Evolutionary conservation across 2,888 invertebrate genomes (phyloP).

Genomic region (Tetropium fuscum): DNA sequence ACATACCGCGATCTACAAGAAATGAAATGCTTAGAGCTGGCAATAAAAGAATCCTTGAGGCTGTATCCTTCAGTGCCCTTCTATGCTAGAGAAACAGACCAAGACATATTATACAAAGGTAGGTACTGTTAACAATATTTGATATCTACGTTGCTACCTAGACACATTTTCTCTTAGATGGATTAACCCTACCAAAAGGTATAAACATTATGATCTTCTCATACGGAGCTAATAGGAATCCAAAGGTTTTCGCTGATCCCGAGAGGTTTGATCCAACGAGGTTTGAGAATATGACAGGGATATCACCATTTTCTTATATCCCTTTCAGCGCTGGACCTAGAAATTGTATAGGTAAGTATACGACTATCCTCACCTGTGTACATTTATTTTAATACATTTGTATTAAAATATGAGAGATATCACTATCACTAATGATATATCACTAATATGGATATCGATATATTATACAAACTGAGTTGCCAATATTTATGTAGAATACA

Average conservation of each 20-base stretch:
- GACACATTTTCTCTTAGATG: slow-evolving; percentile 50
- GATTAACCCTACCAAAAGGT: slow-evolving; percentile 57
- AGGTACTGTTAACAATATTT: not conserved
- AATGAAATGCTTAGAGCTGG: slow-evolving; percentile 49
- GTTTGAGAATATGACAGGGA: slow-evolving; percentile 63
- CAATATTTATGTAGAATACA: no score
- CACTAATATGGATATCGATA: no score
- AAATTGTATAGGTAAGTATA: slow-evolving; percentile 66
- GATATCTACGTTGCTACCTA: no score
- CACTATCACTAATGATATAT: no score
- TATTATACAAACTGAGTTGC: no score
- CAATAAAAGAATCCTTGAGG: slow-evolving; percentile 45
- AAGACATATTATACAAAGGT: slow-evolving; percentile 57
- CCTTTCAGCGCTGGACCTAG: slow-evolving; percentile 76
- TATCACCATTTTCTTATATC: slow-evolving; percentile 69
- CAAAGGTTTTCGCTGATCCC: slow-evolving; percentile 69
- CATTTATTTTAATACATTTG: no score
- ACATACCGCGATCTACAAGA: slow-evolving; percentile 39
- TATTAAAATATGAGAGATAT: no score
- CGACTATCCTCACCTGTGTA: no score
- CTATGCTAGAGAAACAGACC: slow-evolving; percentile 62
- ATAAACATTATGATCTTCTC: slow-evolving; percentile 64
- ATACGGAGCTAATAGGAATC: slow-evolving; percentile 67
- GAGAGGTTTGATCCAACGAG: slow-evolving; percentile 69
- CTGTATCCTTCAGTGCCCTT: slow-evolving; percentile 68